Base-by-base conservation (phyloP, 2,888 invertebrate genomes). In the Drosophila stalkeri region DNA sequence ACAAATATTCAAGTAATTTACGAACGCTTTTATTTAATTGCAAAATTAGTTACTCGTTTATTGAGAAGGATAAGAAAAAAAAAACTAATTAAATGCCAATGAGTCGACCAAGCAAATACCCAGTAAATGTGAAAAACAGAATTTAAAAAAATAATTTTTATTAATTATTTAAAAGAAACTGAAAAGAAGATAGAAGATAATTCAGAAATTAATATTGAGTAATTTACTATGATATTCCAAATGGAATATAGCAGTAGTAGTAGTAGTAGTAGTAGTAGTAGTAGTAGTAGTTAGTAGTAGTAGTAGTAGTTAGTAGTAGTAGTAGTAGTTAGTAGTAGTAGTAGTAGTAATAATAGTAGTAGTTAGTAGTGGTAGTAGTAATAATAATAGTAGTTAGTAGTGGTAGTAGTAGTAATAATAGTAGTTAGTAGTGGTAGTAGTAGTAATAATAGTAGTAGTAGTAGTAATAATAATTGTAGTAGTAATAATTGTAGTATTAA, bases 1-100 rank as follows among this genome's bases (percentile, higher is more conserved):
- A 46, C 47, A 85, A 87, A 74, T 66, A 85, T 87, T 79, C 63
- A 72, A 89, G 85, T 79, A 77, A 84, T 85, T 89, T 75, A 62
- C 66, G 47, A 75, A 74, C 70, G 70, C 66, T 71, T 84, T 72
- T 57, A 84, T 84, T 89, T 78, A 89, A 84, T 84, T 84, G 69
- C 71, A 76, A 84, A 84, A 84, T 89, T 89, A 84, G 87, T 89
- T 75, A 63, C 56, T 60, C 51, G 46, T 56, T 75, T 57, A 59
- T 75, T 62, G 61, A 39, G 35, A 12, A 11, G 20, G n/a, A 2
- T 35, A 37, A 14, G 14, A 64, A 56, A 61, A 68, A 56, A 61
- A 68, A 49, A 11, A 2, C 5, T 2, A 39, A n/a, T n/a, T 9
- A 12, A 41, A 1, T 37, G 20, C 0, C 0, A 1, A 43, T 20